Evolutionary conservation across 2,888 invertebrate genomes (phyloP), one percentile per base, ranked within the genome.

Genomic region (Sipunculus nudus): DNA sequence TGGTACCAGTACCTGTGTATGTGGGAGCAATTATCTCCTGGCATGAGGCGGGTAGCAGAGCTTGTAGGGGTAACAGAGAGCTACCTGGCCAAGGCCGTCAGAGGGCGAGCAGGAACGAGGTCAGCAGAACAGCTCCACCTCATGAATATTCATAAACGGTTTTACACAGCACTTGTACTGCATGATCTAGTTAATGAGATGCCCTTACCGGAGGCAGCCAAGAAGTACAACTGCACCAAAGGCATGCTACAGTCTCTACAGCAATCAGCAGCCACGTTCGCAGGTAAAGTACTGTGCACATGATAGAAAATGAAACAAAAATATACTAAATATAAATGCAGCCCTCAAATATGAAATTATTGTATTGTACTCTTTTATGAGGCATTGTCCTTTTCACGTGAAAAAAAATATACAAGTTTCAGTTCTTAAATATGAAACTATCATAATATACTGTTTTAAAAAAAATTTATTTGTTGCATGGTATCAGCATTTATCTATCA

Each of bases 171-270:
- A 0, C 84, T 99, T 59, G 94, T 95, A 0, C 86, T 99, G 58
- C 91, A 93, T 83, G 97, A 98, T 80, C 87, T 99, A 64, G 92
- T 98, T 0, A 92, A 93, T 79, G 99, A 99, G 86, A 87, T 90
- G 31, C 90, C 94, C 3, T 86, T 99, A 50, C 87, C 87, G 56
- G 86, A 88, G 54, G 95, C 96, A 0, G 91, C 93, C n/a, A 79
- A 81, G 10, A 96, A 94, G 81, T 98, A 91, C 80, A 59, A 53
- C n/a, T 59, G 59, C 76, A 89, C 91, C 56, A 89, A 96, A 54
- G 98, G 98, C 16, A 89, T 93, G 84, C 85, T 99, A 25, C 98
- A 99, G 85, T 90, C 92, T 59, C 87, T 99, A 29, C 98, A 99
- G 84, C 96, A 96, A 83, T 91, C 92, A 58, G 92, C 97, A 1